A percentile compares a stretch with the other conserved stretches of the same genome.
These are phyloP conservation scores for Phrynocephalus versicolor DNA, from an alignment of 2,113 vertebrate species.

Conservation along the genomic window DNA sequence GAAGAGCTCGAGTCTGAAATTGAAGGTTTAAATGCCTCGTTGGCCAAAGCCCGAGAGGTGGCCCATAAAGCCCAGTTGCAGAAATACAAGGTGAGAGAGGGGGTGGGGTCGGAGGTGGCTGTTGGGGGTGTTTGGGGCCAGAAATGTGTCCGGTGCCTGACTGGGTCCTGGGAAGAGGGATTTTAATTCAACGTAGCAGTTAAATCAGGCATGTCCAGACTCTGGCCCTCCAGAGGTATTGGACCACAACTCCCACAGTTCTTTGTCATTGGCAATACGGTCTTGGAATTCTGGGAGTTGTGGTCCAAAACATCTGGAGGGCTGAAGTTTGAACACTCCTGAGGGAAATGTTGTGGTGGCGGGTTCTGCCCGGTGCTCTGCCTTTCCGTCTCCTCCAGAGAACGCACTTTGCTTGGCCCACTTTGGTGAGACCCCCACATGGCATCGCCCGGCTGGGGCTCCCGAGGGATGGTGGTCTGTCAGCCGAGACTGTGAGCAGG, in stretches of 20 bases:
- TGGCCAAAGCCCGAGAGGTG: slow-evolving; percentile 83
- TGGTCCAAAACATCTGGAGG: too few species aligned
- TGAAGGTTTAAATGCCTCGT: slow-evolving; percentile 80
- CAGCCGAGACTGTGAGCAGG: neutral
- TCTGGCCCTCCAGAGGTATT: too few species aligned
- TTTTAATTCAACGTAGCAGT: neutral
- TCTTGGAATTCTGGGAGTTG: too few species aligned
- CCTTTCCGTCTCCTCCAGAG: neutral
- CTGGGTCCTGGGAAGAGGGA: neutral
- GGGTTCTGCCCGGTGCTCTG: neutral
- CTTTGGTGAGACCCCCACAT: neutral
- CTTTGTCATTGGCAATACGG: too few species aligned
- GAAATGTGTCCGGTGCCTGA: too few species aligned
- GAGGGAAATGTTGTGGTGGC: neutral
- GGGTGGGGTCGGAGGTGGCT: too few species aligned
- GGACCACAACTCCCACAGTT: too few species aligned
- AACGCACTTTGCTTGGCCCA: neutral
- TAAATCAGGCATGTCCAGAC: too few species aligned
- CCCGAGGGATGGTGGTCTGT: neutral
- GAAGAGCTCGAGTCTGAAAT: slow-evolving; percentile 86
- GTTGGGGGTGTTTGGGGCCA: too few species aligned
- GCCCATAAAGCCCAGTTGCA: slow-evolving; percentile 83
- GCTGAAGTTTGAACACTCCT: too few species aligned
- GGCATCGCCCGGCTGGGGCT: neutral
- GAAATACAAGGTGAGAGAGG: slow-evolving; percentile 85